Base-by-base conservation (phyloP, 30 jellyfish, hydroid and myxozoan genomes). In the Phacellophora camtschatica region DNA sequence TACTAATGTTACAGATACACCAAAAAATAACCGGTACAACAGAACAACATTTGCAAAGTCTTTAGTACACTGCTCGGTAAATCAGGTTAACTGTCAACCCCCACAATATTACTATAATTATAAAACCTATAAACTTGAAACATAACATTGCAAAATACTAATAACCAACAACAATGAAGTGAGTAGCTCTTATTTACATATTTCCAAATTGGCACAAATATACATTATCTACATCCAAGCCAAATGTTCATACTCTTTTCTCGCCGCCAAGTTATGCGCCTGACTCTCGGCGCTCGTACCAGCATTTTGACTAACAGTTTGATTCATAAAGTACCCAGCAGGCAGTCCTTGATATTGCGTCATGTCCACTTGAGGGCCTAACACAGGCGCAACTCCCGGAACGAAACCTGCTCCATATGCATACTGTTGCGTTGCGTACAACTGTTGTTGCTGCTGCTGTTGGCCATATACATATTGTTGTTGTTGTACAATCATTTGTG, bases 211-310 rank as follows among this genome's bases (percentile, higher is more conserved):
- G 25, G 65, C 58, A 56, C 18, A 28, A 20, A 23, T 66, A 12
- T 65, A 80, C 84, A 80, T 23, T 9, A 34, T 20, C 83, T 80
- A 80, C 69, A 80, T 19, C 91, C 91, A 80, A 11, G 76, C 91
- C 15, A 80, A 59, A 67, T 80, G 91, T 32, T 59, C 83, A 43
- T 80, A 80, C 43, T 80, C 91, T 42, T 80, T 80, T 42, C 61
- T 4, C 41, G 55, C 62, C 37, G 27, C 29, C 23, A 37, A 12
- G 79, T 34, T 65, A 15, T 33, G 35, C 25, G 27, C 37, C 19
- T 66, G 4, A 0, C 37, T 20, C 22, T 66, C 57, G 13, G 13
- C 9, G 49, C 7, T 66, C 56, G 37, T 3, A 24, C 55, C 72
- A 22, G 55, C 54, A 1, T 24, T 28, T 31, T 34, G 74, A 34